Percentiles rank a stretch among this genome's conserved stretches.
Conservation (phyloP, 1,140 invertebrate genomes). For the Apis laboriosa region DNA sequence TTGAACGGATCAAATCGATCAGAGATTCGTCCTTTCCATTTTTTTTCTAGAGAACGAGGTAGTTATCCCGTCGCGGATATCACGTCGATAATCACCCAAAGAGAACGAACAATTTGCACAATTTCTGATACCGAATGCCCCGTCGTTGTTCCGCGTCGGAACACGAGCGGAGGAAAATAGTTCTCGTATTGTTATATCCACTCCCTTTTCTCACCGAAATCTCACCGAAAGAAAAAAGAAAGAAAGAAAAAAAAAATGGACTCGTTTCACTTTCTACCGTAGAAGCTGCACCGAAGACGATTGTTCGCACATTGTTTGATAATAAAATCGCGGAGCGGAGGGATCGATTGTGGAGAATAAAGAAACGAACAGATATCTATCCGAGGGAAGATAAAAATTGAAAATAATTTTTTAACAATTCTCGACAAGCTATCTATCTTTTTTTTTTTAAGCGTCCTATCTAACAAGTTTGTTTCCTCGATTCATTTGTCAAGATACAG, state of each 20-base stretch:
- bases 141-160: neutral
- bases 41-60: slow-evolving; percentile 16
- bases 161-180: neutral
- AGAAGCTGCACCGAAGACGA: slow-evolving; percentile 21
- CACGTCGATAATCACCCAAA: neutral
- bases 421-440: too few relatives aligned
- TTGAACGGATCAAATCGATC: slow-evolving; percentile 3
- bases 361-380: too few relatives aligned
- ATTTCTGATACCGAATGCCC: neutral
- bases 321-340: neutral
- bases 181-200: neutral
- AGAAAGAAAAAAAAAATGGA: neutral
- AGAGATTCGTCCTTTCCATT: slow-evolving; percentile 5
- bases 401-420: too few relatives aligned
- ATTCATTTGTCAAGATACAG: too few relatives aligned
- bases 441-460: too few relatives aligned
- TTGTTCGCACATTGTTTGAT: slow-evolving; percentile 21
- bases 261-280: neutral
- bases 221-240: neutral
- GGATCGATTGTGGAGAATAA: neutral
- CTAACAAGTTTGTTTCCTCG: too few relatives aligned
- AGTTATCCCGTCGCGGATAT: slow-evolving; percentile 33
- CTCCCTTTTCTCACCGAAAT: neutral
- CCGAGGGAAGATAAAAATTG: too few relatives aligned
- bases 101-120: slow-evolving; percentile 38